Conservation (phyloP, 92 coral and sea anemone species). For the Epizoanthus rinbou region DNA sequence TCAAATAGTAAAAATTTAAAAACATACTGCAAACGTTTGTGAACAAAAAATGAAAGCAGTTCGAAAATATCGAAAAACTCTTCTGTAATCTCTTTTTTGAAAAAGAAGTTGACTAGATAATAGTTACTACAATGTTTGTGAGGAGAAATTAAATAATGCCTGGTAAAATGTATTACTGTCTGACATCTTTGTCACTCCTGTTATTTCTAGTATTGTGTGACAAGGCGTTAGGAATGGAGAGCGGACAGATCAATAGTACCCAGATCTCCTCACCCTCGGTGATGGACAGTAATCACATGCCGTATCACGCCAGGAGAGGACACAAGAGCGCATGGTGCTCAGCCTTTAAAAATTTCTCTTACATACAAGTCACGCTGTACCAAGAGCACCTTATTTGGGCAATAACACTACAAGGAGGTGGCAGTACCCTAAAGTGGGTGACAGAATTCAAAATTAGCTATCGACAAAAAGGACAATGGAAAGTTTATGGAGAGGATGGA, state of each 20-base stretch:
- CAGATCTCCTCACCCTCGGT: constrained; percentile 30
- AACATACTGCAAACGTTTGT: no score
- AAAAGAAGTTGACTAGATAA: no score
- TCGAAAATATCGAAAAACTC: no score
- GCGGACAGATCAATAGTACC: not conserved
- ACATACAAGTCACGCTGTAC: constrained; percentile 24
- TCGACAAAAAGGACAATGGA: constrained; percentile 12
- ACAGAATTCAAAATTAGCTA: constrained; percentile 12
- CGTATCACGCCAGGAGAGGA: constrained; percentile 21
- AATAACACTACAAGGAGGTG: constrained; percentile 20
- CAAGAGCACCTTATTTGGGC: constrained; percentile 24
- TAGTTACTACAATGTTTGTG: no score
- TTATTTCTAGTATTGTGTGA: not conserved
- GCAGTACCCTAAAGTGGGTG: constrained; percentile 12
- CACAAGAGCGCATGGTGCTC: constrained; percentile 10
- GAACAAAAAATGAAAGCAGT: no score
- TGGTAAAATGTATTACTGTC: no score
- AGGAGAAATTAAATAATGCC: no score
- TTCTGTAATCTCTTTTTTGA: no score
- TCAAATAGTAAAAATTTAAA: no score
- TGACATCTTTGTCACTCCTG: no score
- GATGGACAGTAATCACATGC: not conserved
- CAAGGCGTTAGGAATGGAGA: constrained; percentile 4
- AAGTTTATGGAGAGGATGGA: not conserved
- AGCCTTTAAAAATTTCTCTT: constrained; percentile 21